Percentiles rank a stretch among this genome's conserved stretches.
These are phyloP conservation scores for Plodia interpunctella DNA, from an alignment of 1,140 invertebrate genomes.

Conservation along the genomic window DNA sequence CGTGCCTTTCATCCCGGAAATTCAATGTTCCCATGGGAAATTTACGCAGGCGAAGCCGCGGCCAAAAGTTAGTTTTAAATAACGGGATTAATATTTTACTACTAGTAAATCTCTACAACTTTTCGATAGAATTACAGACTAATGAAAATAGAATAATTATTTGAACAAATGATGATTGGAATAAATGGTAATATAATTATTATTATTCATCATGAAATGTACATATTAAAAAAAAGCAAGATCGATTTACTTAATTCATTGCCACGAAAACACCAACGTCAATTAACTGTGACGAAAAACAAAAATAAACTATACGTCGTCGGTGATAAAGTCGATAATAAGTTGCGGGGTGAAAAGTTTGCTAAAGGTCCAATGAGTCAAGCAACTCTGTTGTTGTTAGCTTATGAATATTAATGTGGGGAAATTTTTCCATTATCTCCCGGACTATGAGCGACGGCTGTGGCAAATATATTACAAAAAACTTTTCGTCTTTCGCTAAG, in stretches of 20 bases:
- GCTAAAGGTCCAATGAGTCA: constrained; percentile 12
- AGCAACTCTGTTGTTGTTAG: constrained; percentile 14
- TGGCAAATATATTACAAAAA: constrained; percentile 15
- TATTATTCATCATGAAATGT: too few species aligned
- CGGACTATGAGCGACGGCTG: constrained; percentile 10
- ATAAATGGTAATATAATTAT: too few species aligned
- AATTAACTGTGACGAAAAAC: background rate
- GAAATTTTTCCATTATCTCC: constrained; percentile 18
- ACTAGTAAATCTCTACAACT: too few species aligned
- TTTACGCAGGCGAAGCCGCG: too few species aligned
- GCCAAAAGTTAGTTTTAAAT: too few species aligned
- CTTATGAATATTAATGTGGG: constrained; percentile 17
- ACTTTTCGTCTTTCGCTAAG: constrained; percentile 19
- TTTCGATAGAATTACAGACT: too few species aligned
- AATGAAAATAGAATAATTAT: too few species aligned
- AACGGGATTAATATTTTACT: too few species aligned
- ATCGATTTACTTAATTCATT: background rate
- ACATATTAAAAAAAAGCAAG: background rate
- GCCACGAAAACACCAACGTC: constrained; percentile 5
- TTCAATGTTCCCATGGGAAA: too few species aligned
- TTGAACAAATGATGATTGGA: too few species aligned
- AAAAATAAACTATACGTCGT: constrained; percentile 1
- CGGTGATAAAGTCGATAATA: constrained; percentile 10
- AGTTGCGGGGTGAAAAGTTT: constrained; percentile 9
- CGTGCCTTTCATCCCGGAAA: too few species aligned